Evolutionary conservation across 2,888 invertebrate species (phyloP).

Genomic region (Lamellibrachia satsuma): DNA sequence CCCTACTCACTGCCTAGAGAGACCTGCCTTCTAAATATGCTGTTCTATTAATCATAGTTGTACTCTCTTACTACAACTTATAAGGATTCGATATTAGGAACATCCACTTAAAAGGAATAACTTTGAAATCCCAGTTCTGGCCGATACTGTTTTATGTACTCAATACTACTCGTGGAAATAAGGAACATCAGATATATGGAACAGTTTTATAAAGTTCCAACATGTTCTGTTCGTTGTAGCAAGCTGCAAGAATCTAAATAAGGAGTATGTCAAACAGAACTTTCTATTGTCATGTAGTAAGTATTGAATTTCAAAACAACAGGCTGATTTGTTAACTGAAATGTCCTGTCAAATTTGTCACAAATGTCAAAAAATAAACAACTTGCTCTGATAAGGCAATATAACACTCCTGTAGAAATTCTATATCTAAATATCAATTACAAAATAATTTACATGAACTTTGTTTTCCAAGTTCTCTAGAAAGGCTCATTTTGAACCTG

Average conservation of each 20-base stretch:
- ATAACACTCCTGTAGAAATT: not conserved
- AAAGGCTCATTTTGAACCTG: too few relatives aligned
- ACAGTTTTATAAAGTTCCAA: too few relatives aligned
- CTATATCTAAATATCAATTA: not conserved
- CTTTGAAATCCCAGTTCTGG: too few relatives aligned
- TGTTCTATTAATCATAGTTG: too few relatives aligned
- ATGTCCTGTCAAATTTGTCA: not conserved
- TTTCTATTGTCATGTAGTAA: not conserved
- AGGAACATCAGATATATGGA: too few relatives aligned
- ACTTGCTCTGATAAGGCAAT: not conserved
- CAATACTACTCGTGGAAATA: too few relatives aligned
- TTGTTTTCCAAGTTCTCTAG: not conserved
- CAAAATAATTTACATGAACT: not conserved
- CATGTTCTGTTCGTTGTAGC: too few relatives aligned
- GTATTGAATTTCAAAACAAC: not conserved
- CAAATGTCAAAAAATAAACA: not conserved
- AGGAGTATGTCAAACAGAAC: not conserved
- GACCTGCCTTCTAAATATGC: not conserved
- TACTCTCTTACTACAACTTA: too few relatives aligned
- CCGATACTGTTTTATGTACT: too few relatives aligned
- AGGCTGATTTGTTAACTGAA: not conserved
- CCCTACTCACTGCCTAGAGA: not conserved
- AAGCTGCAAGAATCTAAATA: too few relatives aligned
- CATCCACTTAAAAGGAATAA: too few relatives aligned
- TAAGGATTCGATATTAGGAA: too few relatives aligned